phyloP scores from a whole-genome alignment of 2,797 vertebrate genomes.

The Uromys caudimaculatus region DNA sequence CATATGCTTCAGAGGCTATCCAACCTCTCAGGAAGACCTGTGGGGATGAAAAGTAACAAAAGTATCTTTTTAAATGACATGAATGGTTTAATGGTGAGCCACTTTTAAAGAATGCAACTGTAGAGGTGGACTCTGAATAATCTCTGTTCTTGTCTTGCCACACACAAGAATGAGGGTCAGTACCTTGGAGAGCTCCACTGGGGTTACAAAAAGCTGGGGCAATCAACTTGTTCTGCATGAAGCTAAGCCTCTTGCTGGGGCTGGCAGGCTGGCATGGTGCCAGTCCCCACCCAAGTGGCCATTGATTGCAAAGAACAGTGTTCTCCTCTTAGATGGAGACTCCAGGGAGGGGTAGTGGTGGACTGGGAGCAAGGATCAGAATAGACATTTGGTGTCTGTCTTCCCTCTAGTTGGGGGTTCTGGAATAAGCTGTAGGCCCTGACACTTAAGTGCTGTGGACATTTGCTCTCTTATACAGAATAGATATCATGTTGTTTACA shows the following conservation, averaged over 20 bases:
- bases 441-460: background rate
- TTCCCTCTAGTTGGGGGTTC: background rate
- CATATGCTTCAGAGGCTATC: background rate
- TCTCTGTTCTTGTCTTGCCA: background rate
- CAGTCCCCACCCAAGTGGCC: background rate
- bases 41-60: background rate
- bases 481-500: background rate
- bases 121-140: background rate
- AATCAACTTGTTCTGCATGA: background rate
- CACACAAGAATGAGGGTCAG: constrained; percentile 68
- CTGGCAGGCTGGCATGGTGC: background rate
- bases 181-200: constrained; percentile 81
- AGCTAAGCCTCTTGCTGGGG: background rate
- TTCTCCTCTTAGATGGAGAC: background rate
- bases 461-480: background rate
- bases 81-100: background rate
- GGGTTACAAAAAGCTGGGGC: constrained; percentile 16
- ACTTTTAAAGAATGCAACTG: background rate
- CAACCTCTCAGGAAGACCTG: constrained; percentile 18
- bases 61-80: background rate
- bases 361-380: background rate
- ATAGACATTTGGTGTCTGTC: background rate
- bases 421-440: background rate
- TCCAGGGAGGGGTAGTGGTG: background rate
- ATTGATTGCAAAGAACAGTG: background rate